Evolutionary conservation across 2,888 invertebrate genomes (phyloP), one percentile per base, ranked within the genome.

Genomic region (Rugalucina vietnamica): DNA sequence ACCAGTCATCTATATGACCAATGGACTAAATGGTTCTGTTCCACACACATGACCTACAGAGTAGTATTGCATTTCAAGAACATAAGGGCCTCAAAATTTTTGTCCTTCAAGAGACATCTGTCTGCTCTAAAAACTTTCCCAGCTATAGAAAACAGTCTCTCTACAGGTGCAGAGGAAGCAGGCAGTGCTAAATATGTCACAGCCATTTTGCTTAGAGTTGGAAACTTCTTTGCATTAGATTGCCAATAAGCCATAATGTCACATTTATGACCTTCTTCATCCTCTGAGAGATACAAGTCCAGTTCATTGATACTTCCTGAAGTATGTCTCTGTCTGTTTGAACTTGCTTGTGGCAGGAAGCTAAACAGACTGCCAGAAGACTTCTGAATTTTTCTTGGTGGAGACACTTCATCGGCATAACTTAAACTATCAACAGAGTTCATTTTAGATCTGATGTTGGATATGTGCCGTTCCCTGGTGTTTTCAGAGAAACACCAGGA

Each of bases 121-220:
- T 86, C 83, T 60, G 81, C 69, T 34, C 79, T 72, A 29, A 81
- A 81, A 4, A 81, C 72, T 65, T 81, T 83, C 18, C 86, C 83
- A 43, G 81, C 81, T 34, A 81, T 80, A 57, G 72, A 78, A 70
- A 83, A 86, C 0, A 78, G 36, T 65, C 79, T 39, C 74, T 86
- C 83, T 10, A 86, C 81, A 50, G 75, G 81, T 29, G 83, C 78
- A 49, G 78, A 85, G n/a, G 76, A 65, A 3, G 74, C 77, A 29
- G 79, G 79, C 69, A 82, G 60, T 32, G 76, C 29, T 71, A 85
- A 50, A 50, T 81, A 76, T 29, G 50, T 34, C 21, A 21, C 21
- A 24, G 80, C 84, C 21, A 78, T 24, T 39, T 69, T 57, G n/a
- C 50, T 32, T 49, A 80, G 50, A 8, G 5, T 8, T 54, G 74